These are phyloP conservation scores for Pogonocichla stellata DNA, from an alignment of 2,113 vertebrate genomes.

Conservation along the genomic window DNA sequence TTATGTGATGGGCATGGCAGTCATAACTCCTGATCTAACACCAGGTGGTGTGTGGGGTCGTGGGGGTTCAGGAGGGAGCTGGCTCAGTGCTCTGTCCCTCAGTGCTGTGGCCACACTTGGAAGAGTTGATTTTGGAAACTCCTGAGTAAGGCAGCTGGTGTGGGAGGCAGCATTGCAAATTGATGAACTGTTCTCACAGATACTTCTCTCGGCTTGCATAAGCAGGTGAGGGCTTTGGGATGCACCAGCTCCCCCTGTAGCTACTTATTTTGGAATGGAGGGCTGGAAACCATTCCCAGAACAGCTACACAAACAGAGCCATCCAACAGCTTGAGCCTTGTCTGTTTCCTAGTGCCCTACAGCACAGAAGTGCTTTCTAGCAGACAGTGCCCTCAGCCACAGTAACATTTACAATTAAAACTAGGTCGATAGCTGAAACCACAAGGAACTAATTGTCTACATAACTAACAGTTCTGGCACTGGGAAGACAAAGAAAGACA, in stretches of 20 bases:
- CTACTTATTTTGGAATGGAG: not conserved
- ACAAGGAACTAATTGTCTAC: not conserved
- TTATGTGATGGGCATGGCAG: accelerated
- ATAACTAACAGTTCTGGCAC: not conserved
- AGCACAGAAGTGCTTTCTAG: not conserved
- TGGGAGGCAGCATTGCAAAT: not conserved
- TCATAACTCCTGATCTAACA: not conserved
- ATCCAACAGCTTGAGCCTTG: not conserved
- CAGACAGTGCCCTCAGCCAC: not conserved
- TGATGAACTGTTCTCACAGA: not conserved
- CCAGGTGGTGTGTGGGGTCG: accelerated
- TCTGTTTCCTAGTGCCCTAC: not conserved
- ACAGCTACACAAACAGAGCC: not conserved
- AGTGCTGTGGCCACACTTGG: not conserved
- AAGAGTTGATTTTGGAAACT: not conserved
- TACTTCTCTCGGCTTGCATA: not conserved
- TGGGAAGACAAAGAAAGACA: not conserved
- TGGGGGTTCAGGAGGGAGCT: not conserved
- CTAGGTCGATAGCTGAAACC: not conserved
- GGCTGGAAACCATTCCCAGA: not conserved
- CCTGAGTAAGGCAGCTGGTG: not conserved
- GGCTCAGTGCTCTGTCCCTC: not conserved
- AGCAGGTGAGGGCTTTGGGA: not conserved
- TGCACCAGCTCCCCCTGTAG: not conserved
- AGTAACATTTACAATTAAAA: not conserved